Evolutionary conservation across 2,888 invertebrate genomes (phyloP).

Genomic region (Drosophila suboccidentalis): DNA sequence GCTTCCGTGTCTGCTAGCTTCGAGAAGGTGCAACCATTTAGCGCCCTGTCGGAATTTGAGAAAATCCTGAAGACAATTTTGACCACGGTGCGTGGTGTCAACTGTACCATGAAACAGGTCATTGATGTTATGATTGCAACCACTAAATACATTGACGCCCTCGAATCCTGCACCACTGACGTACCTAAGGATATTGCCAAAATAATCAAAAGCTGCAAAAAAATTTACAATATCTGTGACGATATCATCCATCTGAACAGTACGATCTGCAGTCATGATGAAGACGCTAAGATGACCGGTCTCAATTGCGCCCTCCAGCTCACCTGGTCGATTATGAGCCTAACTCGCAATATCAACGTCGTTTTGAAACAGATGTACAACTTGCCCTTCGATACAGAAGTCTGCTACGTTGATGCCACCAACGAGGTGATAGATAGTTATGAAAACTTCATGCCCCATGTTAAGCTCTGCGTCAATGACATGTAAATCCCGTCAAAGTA

Average conservation of each 20-base stretch:
- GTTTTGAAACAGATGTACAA: slow-evolving; percentile 26
- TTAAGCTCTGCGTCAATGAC: slow-evolving; percentile 24
- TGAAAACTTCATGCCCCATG: slow-evolving; percentile 21
- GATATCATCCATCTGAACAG: slow-evolving; percentile 36
- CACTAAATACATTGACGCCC: slow-evolving; percentile 19
- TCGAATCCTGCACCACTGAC: slow-evolving; percentile 23
- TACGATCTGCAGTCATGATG: slow-evolving; percentile 18
- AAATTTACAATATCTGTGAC: slow-evolving; percentile 32
- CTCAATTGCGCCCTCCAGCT: slow-evolving; percentile 14
- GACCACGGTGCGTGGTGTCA: slow-evolving; percentile 41
- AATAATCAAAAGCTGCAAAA: slow-evolving; percentile 35
- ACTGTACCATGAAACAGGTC: slow-evolving; percentile 29
- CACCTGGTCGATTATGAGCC: slow-evolving; percentile 14
- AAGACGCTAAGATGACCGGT: slow-evolving; percentile 2
- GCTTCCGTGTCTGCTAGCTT: not conserved
- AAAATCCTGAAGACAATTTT: slow-evolving; percentile 17
- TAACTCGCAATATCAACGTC: slow-evolving; percentile 17
- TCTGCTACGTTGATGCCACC: slow-evolving; percentile 44
- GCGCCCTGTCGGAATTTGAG: slow-evolving; percentile 8
- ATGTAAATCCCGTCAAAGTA: slow-evolving; percentile 18
- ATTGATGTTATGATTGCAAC: slow-evolving; percentile 30
- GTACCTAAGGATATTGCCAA: slow-evolving; percentile 44
- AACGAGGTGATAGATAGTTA: slow-evolving; percentile 8
- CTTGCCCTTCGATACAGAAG: slow-evolving; percentile 38
- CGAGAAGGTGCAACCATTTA: slow-evolving; percentile 19